Evolutionary conservation across 2,888 invertebrate genomes (phyloP).

Genomic region (Leptopilina myrica): DNA sequence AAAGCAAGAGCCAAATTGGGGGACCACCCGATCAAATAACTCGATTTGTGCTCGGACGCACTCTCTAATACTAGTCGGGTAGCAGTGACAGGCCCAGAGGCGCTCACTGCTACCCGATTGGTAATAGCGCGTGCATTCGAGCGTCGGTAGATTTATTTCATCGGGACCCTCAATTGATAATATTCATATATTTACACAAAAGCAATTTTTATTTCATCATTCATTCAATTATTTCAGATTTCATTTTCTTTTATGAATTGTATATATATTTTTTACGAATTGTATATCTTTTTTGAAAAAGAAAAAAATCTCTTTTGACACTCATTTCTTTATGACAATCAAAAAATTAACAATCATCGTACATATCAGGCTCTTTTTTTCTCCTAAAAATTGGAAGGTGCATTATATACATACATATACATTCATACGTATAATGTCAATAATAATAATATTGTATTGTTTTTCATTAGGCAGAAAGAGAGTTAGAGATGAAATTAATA

Average conservation of each 20-base stretch:
- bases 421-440: neutral
- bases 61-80: too few relatives aligned
- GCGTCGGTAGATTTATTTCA: too few relatives aligned
- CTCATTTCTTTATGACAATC: neutral
- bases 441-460: too few relatives aligned
- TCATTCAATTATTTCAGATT: neutral
- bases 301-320: neutral
- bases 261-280: too few relatives aligned
- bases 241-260: too few relatives aligned
- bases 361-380: neutral
- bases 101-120: too few relatives aligned
- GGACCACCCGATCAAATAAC: neutral
- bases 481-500: neutral
- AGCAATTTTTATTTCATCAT: slow-evolving; percentile 1
- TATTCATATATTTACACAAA: slow-evolving; percentile 12
- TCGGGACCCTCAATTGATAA: neutral
- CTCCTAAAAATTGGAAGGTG: neutral
- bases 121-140: too few relatives aligned
- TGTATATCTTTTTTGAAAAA: neutral
- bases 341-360: neutral
- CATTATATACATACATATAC: slow-evolving; percentile 26
- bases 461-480: slow-evolving; percentile 18
- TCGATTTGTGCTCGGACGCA: too few relatives aligned
- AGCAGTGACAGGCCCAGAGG: too few relatives aligned
- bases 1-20: neutral